A percentile compares a stretch with the other conserved stretches of the same genome.
Evolutionary conservation across 2,888 invertebrate species (phyloP).

Genomic region (Dasysyrphus albostriatus): DNA sequence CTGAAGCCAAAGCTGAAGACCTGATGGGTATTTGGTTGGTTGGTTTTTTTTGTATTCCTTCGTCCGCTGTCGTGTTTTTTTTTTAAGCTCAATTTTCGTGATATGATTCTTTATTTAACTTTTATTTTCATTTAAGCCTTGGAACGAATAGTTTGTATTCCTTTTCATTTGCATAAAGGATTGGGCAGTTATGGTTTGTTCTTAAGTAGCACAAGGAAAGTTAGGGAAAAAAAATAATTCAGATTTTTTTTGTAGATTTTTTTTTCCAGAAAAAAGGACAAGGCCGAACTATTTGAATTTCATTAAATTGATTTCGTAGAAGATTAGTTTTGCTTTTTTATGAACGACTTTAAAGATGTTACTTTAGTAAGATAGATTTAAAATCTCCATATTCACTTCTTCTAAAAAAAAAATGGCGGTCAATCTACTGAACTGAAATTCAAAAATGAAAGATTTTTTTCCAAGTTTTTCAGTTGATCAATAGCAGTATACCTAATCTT

Average conservation of each 20-base stretch:
- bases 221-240: not conserved
- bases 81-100: constrained; percentile 26
- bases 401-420: too few species aligned
- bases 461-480: too few species aligned
- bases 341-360: too few species aligned
- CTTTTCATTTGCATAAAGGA: constrained; percentile 61
- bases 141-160: constrained; percentile 48
- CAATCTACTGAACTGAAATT: too few species aligned
- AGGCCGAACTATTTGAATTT: constrained; percentile 37
- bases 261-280: not conserved
- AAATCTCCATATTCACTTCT: too few species aligned
- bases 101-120: constrained; percentile 63
- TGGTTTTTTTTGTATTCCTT: constrained; percentile 6
- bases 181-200: constrained; percentile 46
- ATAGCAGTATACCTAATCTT: too few species aligned
- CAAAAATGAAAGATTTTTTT: too few species aligned
- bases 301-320: constrained; percentile 19
- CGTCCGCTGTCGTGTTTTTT: constrained; percentile 8
- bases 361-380: too few species aligned
- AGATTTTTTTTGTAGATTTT: not conserved
- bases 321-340: not conserved
- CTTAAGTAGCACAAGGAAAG: constrained; percentile 40
- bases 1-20: constrained; percentile 5
- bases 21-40: not conserved
- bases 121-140: constrained; percentile 69